A percentile compares a stretch with the other conserved stretches of the same genome.
phyloP scores from a whole-genome alignment of 2,888 invertebrate species.

The Luperina nickerlii region DNA sequence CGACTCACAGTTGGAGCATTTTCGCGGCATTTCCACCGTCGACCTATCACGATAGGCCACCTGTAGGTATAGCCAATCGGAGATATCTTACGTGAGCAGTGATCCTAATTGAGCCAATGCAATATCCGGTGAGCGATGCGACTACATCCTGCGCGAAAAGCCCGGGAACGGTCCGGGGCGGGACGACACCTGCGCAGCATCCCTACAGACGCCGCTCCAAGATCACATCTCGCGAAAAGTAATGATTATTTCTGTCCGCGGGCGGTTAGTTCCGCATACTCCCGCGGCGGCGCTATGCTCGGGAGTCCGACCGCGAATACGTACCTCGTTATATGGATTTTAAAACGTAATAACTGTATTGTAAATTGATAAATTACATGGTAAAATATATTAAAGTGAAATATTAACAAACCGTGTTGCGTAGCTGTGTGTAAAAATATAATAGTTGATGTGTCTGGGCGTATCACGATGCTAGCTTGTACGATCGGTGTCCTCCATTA shows the following conservation, averaged over 20 bases:
- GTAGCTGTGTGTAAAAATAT: slow-evolving; percentile 40
- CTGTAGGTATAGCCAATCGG: slow-evolving; percentile 76
- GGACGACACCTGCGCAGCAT: slow-evolving; percentile 86
- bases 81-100: slow-evolving; percentile 73
- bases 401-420: slow-evolving; percentile 50
- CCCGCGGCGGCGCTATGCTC: slow-evolving; percentile 85
- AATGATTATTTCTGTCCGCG: slow-evolving; percentile 90
- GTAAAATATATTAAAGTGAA: slow-evolving; percentile 66
- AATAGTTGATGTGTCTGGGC: slow-evolving; percentile 36
- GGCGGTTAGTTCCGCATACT: slow-evolving; percentile 85
- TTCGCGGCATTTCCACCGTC: slow-evolving; percentile 79
- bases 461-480: slow-evolving; percentile 44
- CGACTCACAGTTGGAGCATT: slow-evolving; percentile 77
- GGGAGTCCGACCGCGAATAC: slow-evolving; percentile 80
- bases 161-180: slow-evolving; percentile 85
- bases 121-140: slow-evolving; percentile 82
- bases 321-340: slow-evolving; percentile 82
- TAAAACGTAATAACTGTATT: slow-evolving; percentile 84
- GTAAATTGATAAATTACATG: slow-evolving; percentile 80
- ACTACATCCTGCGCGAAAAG: slow-evolving; percentile 87
- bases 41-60: slow-evolving; percentile 75
- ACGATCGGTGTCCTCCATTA: slow-evolving; percentile 63
- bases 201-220: slow-evolving; percentile 82
- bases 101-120: slow-evolving; percentile 84
- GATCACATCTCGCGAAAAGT: slow-evolving; percentile 90